phyloP scores from a whole-genome alignment of 2,113 vertebrate genomes.

The Murina feae region DNA sequence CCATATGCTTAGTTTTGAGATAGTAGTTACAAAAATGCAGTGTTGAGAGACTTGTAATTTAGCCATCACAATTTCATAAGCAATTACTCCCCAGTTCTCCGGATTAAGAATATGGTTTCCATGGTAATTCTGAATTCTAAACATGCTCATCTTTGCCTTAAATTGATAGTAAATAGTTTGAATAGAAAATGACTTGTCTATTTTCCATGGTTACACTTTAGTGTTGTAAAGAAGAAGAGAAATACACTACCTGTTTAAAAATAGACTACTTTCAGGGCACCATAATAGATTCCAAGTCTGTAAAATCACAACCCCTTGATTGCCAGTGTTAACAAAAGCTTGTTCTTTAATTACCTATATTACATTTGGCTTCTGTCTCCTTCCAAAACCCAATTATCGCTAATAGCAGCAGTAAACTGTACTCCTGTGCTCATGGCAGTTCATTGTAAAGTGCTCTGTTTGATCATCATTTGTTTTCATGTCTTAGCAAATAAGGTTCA shows the following conservation, averaged over 20 bases:
- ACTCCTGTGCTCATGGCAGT: conserved; percentile 76
- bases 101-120: conserved; percentile 78
- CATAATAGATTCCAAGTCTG: conserved; percentile 76
- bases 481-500: conserved; percentile 74
- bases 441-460: conserved; percentile 72
- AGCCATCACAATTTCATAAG: conserved; percentile 71
- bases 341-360: conserved; percentile 80
- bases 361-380: conserved; percentile 80
- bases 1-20: conserved; percentile 60
- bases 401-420: conserved; percentile 76
- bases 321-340: conserved; percentile 80
- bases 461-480: conserved; percentile 76
- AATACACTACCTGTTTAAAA: conserved; percentile 73
- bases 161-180: conserved; percentile 71
- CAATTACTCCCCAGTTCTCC: conserved; percentile 65
- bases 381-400: conserved; percentile 80
- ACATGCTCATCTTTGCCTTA: conserved; percentile 73
- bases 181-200: conserved; percentile 76
- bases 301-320: conserved; percentile 79
- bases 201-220: conserved; percentile 64
- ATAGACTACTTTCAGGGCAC: conserved; percentile 66
- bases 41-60: conserved; percentile 72
- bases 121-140: conserved; percentile 78
- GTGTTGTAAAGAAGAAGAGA: conserved; percentile 66
- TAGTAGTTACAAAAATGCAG: conserved; percentile 64